These are phyloP conservation scores for Microctonus brassicae DNA, from an alignment of 2,888 invertebrate genomes.

Conservation along the genomic window DNA sequence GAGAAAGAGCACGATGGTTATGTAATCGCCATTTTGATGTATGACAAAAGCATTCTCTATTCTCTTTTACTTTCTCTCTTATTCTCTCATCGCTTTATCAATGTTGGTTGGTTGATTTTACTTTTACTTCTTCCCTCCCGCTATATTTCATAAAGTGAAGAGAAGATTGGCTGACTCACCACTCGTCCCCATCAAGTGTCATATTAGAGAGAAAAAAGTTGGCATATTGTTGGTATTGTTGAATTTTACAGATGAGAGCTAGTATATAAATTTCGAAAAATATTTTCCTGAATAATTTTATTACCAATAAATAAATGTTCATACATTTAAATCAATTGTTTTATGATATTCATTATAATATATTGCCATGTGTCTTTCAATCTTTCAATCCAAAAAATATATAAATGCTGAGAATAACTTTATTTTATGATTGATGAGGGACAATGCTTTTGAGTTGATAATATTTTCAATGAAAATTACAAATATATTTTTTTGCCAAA, in stretches of 20 bases:
- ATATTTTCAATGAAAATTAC: too few relatives aligned
- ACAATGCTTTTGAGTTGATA: too few relatives aligned
- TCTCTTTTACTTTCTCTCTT: constrained; percentile 1
- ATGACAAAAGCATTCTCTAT: constrained; percentile 20
- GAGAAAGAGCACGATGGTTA: constrained; percentile 34
- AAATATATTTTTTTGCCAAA: too few relatives aligned
- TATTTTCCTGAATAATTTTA: neutral
- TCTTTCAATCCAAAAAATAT: too few relatives aligned
- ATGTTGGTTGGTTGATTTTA: neutral
- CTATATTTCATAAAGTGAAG: neutral
- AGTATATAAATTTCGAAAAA: neutral
- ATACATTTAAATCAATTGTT: too few relatives aligned
- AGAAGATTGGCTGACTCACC: constrained; percentile 5
- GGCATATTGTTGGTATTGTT: neutral
- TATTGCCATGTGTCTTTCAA: too few relatives aligned
- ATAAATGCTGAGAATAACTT: too few relatives aligned
- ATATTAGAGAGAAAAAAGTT: constrained; percentile 1
- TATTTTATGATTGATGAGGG: too few relatives aligned
- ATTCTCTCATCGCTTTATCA: neutral
- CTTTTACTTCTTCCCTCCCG: neutral
- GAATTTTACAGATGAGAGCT: neutral
- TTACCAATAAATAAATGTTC: too few relatives aligned
- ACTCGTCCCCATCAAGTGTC: constrained; percentile 5
- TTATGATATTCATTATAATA: too few relatives aligned
- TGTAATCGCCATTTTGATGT: constrained; percentile 43